Conservation (phyloP, 2,797 vertebrate species). For the Mus minutoides region DNA sequence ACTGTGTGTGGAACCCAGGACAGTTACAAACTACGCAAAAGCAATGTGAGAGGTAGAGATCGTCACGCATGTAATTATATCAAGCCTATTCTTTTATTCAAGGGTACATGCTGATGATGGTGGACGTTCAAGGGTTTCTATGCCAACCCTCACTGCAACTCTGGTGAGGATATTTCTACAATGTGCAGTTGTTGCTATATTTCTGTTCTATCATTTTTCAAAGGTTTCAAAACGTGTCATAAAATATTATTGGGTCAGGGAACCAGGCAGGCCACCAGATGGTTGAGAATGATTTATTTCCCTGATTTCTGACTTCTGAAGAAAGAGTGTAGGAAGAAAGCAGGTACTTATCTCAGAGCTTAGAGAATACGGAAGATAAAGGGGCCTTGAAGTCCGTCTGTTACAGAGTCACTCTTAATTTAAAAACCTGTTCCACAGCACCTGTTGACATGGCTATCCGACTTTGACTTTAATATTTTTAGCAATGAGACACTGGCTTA, state of each 20-base stretch:
- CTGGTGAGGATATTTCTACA: slow-evolving; percentile 64
- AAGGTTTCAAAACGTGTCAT: slow-evolving; percentile 70
- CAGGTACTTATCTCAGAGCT: slow-evolving; percentile 67
- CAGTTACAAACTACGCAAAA: neutral
- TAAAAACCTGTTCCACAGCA: slow-evolving; percentile 58
- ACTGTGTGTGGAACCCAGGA: neutral
- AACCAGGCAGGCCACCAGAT: slow-evolving; percentile 71
- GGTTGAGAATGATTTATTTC: slow-evolving; percentile 77
- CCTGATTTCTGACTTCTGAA: slow-evolving; percentile 67
- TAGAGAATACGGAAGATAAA: slow-evolving; percentile 70
- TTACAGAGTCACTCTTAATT: slow-evolving; percentile 63
- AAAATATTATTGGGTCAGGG: slow-evolving; percentile 79
- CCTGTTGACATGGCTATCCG: slow-evolving; percentile 47
- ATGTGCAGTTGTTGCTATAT: slow-evolving; percentile 57
- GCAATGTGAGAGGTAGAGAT: neutral
- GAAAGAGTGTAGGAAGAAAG: slow-evolving; percentile 64
- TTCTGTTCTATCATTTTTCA: slow-evolving; percentile 78
- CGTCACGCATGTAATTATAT: neutral
- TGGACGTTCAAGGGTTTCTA: neutral
- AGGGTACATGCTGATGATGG: neutral
- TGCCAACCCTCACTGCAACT: neutral
- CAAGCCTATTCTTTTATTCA: neutral
- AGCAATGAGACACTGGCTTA: slow-evolving; percentile 60
- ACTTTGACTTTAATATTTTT: slow-evolving; percentile 75
- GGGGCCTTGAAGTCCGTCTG: slow-evolving; percentile 66